These are phyloP conservation scores for Nysson spinosus DNA, from an alignment of 2,888 invertebrate species.

Conservation along the genomic window DNA sequence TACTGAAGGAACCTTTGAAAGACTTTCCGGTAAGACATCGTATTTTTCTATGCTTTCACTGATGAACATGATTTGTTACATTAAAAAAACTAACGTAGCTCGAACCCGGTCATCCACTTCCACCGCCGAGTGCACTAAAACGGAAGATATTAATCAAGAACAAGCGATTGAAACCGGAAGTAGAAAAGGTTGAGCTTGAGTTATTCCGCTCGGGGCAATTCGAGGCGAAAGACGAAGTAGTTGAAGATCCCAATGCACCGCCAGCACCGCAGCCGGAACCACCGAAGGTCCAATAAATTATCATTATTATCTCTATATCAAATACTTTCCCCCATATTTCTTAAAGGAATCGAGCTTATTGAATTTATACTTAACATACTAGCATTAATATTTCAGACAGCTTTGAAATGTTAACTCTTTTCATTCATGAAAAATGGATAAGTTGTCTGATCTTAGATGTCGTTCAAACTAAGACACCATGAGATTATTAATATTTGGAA, in stretches of 20 bases:
- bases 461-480: no score
- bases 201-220: slow-evolving; percentile 79
- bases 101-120: slow-evolving; percentile 81
- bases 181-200: slow-evolving; percentile 82
- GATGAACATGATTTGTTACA: slow-evolving; percentile 8
- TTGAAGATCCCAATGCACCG: slow-evolving; percentile 78
- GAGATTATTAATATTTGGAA: no score
- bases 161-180: slow-evolving; percentile 83
- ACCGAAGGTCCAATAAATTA: slow-evolving; percentile 60
- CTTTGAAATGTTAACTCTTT: no score
- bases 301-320: neutral
- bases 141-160: slow-evolving; percentile 85
- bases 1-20: slow-evolving; percentile 81
- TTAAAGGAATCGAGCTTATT: no score
- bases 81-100: slow-evolving; percentile 71
- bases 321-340: neutral
- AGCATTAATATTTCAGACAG: no score
- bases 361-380: no score
- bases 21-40: slow-evolving; percentile 81
- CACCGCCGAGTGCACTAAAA: slow-evolving; percentile 82
- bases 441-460: no score
- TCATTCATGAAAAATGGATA: no score
- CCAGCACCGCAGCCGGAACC: slow-evolving; percentile 66
- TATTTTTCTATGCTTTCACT: no score
- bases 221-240: slow-evolving; percentile 79